Conservation (phyloP, 1,140 invertebrate genomes). For the Hyles euphorbiae region DNA sequence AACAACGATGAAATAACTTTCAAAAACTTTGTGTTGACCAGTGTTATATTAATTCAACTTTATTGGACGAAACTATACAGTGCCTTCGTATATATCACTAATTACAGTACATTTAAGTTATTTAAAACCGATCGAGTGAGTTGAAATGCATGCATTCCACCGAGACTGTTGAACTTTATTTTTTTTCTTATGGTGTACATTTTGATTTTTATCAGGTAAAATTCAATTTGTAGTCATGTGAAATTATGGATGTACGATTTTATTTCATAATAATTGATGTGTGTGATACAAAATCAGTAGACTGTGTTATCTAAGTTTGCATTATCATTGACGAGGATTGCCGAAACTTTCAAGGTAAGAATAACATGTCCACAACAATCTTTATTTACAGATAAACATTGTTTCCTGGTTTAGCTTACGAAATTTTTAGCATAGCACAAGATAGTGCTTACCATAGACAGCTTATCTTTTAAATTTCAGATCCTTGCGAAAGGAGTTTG, state of each 20-base stretch:
- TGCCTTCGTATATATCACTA: constrained; percentile 19
- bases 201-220: constrained; percentile 58
- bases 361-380: neutral
- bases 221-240: constrained; percentile 39
- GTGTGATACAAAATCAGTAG: constrained; percentile 25
- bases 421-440: no score
- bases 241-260: constrained; percentile 23
- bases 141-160: constrained; percentile 70
- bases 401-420: no score
- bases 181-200: constrained; percentile 60
- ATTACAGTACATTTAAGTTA: constrained; percentile 24
- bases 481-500: no score
- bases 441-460: no score
- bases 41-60: constrained; percentile 22
- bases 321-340: constrained; percentile 44
- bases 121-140: constrained; percentile 34
- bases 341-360: constrained; percentile 65
- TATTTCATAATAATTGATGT: constrained; percentile 1
- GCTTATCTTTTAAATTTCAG: no score
- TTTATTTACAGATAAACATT: no score
- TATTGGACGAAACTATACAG: constrained; percentile 34
- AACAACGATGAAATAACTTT: constrained; percentile 58
- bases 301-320: constrained; percentile 46
- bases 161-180: constrained; percentile 69
- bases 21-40: constrained; percentile 34